Base-by-base conservation (phyloP, 2,888 invertebrate genomes). In the Acronicta aceris region DNA sequence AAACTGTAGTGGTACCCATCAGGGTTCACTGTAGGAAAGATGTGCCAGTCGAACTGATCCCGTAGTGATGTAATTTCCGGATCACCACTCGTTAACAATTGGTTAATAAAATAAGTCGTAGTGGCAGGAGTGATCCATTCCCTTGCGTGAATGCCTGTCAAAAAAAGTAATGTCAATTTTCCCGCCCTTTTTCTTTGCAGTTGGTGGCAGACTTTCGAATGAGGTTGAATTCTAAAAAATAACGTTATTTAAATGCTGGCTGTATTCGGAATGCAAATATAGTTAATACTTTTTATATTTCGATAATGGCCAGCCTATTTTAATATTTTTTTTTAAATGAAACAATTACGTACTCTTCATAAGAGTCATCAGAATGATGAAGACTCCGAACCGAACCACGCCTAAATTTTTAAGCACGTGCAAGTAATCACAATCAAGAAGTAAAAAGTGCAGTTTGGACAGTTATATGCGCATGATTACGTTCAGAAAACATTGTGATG, bases 1-100 rank as follows among this genome's bases (percentile, higher is more conserved):
- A 96, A 96, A 2, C 96, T 96, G 86, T 96, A 96, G 42, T 95
- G 96, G 82, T 96, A 98, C 15, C 97, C 97, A 86, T 98, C 97
- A 50, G 97, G 97, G 87, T 98, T 98, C 70, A 96, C 95, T 7
- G 96, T 95, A 0, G 98, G 97, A 76, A 97, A 95, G 71, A 98
- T 95, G 81, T 97, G 96, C 96, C 97, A 97, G 78, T 97, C 97
- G 81, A 95, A 95, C 59, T 89, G 90, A 56, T 96, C 92, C 15
- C 95, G 95, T 65, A 96, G 81, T 3, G 82, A 73, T 16, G 87
- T 86, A 13, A 96, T 83, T 1, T 93, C 85, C 0, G 89, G 80
- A 50, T 95, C 88, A 0, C 85, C 75, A 74, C 95, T 96, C 50
- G 95, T 95, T 59, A 96, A 81, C 30, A 97, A 85, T 79, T 97